Base-by-base conservation (phyloP, 1,140 invertebrate genomes). In the Akabosia matsudoensis region DNA sequence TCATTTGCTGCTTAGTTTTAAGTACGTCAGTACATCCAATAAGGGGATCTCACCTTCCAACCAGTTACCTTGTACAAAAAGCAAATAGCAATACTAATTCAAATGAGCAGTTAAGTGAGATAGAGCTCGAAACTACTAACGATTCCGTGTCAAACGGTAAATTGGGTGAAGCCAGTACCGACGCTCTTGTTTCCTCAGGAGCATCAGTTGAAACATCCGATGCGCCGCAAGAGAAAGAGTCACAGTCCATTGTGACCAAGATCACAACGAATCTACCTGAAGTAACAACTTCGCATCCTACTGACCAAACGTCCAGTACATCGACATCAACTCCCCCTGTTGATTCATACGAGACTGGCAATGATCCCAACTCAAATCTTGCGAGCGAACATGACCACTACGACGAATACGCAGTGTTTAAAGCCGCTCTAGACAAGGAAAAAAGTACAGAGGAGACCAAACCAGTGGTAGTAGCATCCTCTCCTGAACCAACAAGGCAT, bases 21-120 rank as follows among this genome's bases (percentile, higher is more conserved):
- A 67, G 61, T 31, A 30, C 61, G 24, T 4, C 61, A 31, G 4
- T 67, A 10, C 61, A 67, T 7, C 61, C 3, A 30, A 31, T 30
- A n/a, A 67, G 28, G 7, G 61, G 61, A 67, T 67, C 61, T 67
- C 61, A 67, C 22, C 61, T 67, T 67, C 61, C 61, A 67, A 16
- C 61, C 61, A 67, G 30, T 67, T 67, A 67, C 61, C 24, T 67
- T 31, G 61, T 67, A 67, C 61, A 67, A 67, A 67, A 67, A 67
- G 30, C 30, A 30, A 67, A 67, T 67, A 67, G 61, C 61, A 67
- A 67, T 67, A 28, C 28, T 67, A 22, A 30, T 16, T 67, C 37
- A 10, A 45, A 45, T 45, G 37, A 45, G 18, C 37, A 45, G 37
- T 45, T 45, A n/a, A n/a, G n/a, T n/a, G n/a, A n/a, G n/a, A n/a